phyloP scores from a whole-genome alignment of 2,113 vertebrate genomes.

The Macroglossus sobrinus region DNA sequence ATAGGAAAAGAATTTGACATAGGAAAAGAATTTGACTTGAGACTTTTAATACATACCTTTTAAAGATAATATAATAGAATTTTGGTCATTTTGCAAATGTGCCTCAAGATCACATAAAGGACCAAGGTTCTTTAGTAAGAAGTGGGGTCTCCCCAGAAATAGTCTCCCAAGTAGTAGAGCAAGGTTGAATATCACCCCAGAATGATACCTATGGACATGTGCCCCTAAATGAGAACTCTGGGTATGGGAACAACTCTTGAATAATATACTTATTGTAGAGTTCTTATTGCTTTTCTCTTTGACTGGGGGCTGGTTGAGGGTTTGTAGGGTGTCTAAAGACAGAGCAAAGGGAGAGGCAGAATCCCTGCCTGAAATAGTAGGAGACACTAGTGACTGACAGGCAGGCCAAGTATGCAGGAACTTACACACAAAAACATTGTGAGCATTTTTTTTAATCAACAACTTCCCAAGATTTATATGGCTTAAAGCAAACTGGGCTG shows the following conservation, averaged over 20 bases:
- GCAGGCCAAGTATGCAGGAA: background rate
- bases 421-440: background rate
- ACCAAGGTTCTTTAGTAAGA: background rate
- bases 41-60: background rate
- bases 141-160: background rate
- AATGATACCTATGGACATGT: background rate
- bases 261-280: background rate
- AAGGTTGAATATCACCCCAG: background rate
- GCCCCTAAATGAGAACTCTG: background rate
- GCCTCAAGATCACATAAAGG: background rate
- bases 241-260: background rate
- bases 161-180: background rate
- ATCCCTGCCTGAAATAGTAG: background rate
- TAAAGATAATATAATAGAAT: background rate
- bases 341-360: background rate
- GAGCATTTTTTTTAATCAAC: background rate
- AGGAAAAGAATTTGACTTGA: background rate
- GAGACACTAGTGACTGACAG: background rate
- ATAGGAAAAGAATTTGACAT: background rate
- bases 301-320: background rate
- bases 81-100: background rate
- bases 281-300: background rate
- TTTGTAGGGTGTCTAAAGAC: background rate
- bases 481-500: background rate
- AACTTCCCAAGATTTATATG: background rate